A percentile compares a stretch with the other conserved stretches of the same genome.
phyloP scores from a whole-genome alignment of 1,140 invertebrate species.

The Diachasma alloeum region DNA sequence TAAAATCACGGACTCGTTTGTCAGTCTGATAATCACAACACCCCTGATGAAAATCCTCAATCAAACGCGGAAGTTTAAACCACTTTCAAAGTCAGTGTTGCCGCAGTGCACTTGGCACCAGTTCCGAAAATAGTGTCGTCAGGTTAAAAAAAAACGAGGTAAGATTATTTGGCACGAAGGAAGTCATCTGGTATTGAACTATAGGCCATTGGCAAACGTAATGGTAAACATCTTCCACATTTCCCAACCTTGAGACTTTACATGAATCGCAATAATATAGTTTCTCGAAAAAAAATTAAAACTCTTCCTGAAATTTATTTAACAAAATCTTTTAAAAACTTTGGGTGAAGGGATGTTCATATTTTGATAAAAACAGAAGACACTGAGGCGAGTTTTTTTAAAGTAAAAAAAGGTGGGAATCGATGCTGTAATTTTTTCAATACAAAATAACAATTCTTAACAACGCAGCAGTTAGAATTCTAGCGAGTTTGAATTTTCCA shows the following conservation, averaged over 20 bases:
- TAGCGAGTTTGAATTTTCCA: too few relatives aligned
- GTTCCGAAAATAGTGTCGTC: neutral
- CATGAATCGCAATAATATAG: too few relatives aligned
- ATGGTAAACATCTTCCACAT: neutral
- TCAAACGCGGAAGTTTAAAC: neutral
- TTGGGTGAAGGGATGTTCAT: too few relatives aligned
- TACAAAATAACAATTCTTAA: too few relatives aligned
- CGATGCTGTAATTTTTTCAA: too few relatives aligned
- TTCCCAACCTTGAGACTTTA: neutral
- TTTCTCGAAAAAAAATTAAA: neutral
- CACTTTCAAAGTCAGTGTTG: neutral
- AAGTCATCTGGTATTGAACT: neutral
- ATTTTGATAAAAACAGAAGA: too few relatives aligned
- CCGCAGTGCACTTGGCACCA: neutral
- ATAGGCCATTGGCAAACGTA: neutral
- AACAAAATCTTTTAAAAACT: too few relatives aligned
- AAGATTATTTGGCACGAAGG: neutral
- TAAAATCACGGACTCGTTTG: neutral
- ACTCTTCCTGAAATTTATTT: too few relatives aligned
- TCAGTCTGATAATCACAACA: neutral
- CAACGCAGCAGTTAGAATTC: too few relatives aligned
- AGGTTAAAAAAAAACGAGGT: neutral
- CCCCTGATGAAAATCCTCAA: neutral
- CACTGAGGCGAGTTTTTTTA: too few relatives aligned
- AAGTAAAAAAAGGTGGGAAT: too few relatives aligned